Conservation (phyloP, 2,113 vertebrate genomes). For the Chamaetylas fuelleborni region DNA sequence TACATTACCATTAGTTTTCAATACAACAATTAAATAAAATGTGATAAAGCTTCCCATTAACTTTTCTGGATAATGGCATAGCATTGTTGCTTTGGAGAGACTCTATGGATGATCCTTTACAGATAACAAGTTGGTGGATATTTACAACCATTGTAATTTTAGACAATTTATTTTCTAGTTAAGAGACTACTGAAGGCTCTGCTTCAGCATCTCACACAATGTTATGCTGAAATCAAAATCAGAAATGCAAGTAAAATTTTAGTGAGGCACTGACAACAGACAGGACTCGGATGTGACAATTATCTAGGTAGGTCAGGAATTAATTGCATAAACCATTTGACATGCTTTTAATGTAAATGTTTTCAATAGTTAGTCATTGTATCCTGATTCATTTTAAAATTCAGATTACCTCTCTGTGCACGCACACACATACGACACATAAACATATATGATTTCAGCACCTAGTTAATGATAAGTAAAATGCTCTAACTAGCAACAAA, state of each 20-base stretch:
- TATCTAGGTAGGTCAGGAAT: not conserved
- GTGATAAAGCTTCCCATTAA: not conserved
- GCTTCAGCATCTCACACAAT: not conserved
- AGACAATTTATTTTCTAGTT: not conserved
- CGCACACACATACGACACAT: too few species aligned
- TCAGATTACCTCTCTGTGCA: not conserved
- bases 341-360: not conserved
- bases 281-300: not conserved
- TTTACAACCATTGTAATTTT: not conserved
- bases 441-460: not conserved
- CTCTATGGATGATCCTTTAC: not conserved
- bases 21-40: not conserved
- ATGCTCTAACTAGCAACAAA: not conserved
- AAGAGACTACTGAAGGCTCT: not conserved
- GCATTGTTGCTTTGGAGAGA: not conserved
- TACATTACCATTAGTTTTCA: not conserved
- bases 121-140: not conserved
- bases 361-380: not conserved
- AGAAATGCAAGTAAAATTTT: not conserved
- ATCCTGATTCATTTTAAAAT: not conserved
- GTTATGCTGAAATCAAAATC: not conserved
- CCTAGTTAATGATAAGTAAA: not conserved
- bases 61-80: not conserved
- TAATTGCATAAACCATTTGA: not conserved
- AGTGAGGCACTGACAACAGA: not conserved